Percentiles rank a stretch among this genome's conserved stretches.
These are phyloP conservation scores for Rhabdophis nuchalis DNA, from an alignment of 2,797 vertebrate genomes.

Conservation along the genomic window DNA sequence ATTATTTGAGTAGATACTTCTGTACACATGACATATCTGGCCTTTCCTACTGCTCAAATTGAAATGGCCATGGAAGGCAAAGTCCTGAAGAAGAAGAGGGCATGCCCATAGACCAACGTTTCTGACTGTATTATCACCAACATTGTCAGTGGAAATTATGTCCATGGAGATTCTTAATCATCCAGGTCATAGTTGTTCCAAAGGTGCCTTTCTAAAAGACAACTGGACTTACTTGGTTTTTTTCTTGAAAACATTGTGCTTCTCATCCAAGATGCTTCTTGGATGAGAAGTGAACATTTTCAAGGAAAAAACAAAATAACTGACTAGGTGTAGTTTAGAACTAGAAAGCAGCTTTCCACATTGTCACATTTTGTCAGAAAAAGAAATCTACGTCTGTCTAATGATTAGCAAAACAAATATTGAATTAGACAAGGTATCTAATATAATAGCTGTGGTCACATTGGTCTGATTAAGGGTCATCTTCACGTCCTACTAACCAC, in stretches of 20 bases:
- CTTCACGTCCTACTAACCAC: neutral
- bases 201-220: too few relatives aligned
- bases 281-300: neutral
- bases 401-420: neutral
- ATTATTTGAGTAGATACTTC: neutral
- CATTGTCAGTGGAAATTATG: neutral
- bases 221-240: too few relatives aligned
- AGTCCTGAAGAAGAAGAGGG: neutral
- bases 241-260: too few relatives aligned
- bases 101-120: neutral
- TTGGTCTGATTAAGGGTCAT: neutral
- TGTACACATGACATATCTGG: neutral
- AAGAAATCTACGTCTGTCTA: neutral
- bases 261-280: neutral
- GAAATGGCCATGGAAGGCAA: neutral
- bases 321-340: neutral
- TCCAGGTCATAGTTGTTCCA: neutral
- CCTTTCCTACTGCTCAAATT: neutral
- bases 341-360: neutral
- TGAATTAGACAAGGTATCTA: neutral
- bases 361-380: neutral
- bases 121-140: neutral
- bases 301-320: neutral
- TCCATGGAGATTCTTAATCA: neutral
- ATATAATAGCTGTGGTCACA: neutral